phyloP scores from a whole-genome alignment of 2,797 vertebrate species.

The Sebastes reedi region DNA sequence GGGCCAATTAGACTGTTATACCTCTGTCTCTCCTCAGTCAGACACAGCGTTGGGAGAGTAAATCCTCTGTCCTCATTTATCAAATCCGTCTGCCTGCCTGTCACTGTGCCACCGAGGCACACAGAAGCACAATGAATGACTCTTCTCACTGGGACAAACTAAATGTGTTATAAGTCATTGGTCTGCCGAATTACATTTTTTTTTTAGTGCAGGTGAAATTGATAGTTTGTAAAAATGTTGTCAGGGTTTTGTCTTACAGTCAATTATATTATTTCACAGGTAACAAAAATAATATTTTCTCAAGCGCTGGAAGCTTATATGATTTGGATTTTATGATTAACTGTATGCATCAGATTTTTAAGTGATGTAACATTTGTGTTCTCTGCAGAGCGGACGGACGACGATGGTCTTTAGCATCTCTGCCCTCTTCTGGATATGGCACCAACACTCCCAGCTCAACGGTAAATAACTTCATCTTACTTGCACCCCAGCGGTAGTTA shows the following conservation, averaged over 20 bases:
- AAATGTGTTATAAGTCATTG: constrained; percentile 3
- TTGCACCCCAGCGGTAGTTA: not conserved
- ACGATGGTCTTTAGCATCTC: constrained; percentile 90
- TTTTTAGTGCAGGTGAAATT: not conserved
- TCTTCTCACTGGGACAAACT: not conserved
- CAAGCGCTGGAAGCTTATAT: not conserved
- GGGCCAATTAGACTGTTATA: not conserved
- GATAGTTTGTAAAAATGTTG: not conserved
- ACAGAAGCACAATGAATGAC: constrained; percentile 2
- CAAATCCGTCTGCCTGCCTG: constrained; percentile 47
- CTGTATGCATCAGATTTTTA: not conserved
- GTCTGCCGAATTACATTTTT: not conserved
- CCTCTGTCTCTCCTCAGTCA: not conserved
- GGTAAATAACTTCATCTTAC: constrained; percentile 71
- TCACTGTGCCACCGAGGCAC: constrained; percentile 21
- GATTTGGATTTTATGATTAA: not conserved
- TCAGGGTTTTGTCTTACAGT: not conserved
- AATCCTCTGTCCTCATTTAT: constrained; percentile 54
- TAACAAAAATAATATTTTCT: not conserved
- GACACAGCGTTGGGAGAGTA: not conserved
- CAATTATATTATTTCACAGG: not conserved
- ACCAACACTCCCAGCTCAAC: constrained; percentile 93
- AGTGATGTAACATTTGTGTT: constrained; percentile 12
- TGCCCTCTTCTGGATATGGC: constrained; percentile 92
- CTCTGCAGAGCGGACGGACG: constrained; percentile 87